Conservation (phyloP, 92 coral and sea anemone genomes). For the Pocillopora grandis region DNA sequence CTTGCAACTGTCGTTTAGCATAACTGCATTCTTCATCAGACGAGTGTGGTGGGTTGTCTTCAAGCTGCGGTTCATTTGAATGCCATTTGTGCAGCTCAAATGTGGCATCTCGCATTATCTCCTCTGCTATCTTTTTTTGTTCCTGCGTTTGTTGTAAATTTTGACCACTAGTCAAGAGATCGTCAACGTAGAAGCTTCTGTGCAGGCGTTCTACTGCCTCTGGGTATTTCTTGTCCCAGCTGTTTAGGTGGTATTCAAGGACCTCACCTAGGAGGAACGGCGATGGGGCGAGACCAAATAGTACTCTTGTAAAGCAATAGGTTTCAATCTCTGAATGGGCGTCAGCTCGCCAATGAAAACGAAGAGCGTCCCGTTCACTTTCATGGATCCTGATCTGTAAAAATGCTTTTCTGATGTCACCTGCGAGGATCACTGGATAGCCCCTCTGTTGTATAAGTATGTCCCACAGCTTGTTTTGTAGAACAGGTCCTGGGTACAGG, state of each 20-base stretch:
- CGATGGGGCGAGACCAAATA: conserved; percentile 12
- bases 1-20: background rate
- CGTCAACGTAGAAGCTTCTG: conserved; percentile 20
- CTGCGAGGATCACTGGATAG: conserved; percentile 41
- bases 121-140: background rate
- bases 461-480: conserved; percentile 54
- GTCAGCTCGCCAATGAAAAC: background rate
- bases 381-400: conserved; percentile 26
- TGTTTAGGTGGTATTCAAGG: conserved; percentile 9
- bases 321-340: background rate
- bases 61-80: background rate
- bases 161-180: conserved; percentile 16
- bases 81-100: background rate
- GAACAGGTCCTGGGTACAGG: conserved; percentile 33
- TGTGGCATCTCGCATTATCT: background rate
- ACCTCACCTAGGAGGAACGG: conserved; percentile 12
- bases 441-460: conserved; percentile 32
- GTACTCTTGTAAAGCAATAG: conserved; percentile 2
- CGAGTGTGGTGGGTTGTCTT: background rate
- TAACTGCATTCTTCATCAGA: background rate
- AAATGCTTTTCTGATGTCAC: conserved; percentile 51
- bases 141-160: background rate
- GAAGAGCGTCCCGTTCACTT: conserved; percentile 3
- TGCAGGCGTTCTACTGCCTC: background rate
- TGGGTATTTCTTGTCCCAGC: conserved; percentile 19